Evolutionary conservation across 2,888 invertebrate genomes (phyloP).

Genomic region (Caenorhabditis sulstoni): DNA sequence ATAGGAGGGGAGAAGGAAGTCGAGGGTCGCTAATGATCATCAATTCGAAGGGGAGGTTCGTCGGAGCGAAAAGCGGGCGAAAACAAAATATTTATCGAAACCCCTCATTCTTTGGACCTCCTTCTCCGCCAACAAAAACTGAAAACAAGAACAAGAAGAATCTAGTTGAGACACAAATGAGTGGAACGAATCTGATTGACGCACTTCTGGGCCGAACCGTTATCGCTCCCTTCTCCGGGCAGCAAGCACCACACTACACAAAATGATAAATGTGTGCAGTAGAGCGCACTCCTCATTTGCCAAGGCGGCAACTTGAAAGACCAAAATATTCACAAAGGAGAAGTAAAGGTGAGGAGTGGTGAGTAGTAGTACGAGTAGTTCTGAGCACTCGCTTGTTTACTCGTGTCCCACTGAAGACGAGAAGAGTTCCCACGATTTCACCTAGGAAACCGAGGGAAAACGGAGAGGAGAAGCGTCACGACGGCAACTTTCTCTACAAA

Average conservation of each 20-base stretch:
- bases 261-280: no score
- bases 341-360: not conserved
- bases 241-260: no score
- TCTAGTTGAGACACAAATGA: not conserved
- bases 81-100: not conserved
- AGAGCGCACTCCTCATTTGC: not conserved
- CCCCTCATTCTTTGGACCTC: not conserved
- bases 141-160: not conserved
- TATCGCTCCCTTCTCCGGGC: no score
- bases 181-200: no score
- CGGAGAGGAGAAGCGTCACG: not conserved
- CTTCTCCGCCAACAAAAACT: no score
- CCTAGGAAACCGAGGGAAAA: conserved; percentile 12
- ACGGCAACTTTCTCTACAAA: conserved; percentile 2
- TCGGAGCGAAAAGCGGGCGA: not conserved
- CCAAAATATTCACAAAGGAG: not conserved
- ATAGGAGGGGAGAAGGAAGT: not conserved
- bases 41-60: not conserved
- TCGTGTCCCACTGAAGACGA: not conserved
- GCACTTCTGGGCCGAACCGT: no score
- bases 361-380: conserved; percentile 8
- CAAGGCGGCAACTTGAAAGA: not conserved
- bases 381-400: conserved; percentile 22
- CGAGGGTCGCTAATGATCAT: not conserved
- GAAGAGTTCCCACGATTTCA: conserved; percentile 20